A percentile compares a stretch with the other conserved stretches of the same genome.
phyloP scores from a whole-genome alignment of 2,113 vertebrate genomes.

The Protobothrops flavoviridis region DNA sequence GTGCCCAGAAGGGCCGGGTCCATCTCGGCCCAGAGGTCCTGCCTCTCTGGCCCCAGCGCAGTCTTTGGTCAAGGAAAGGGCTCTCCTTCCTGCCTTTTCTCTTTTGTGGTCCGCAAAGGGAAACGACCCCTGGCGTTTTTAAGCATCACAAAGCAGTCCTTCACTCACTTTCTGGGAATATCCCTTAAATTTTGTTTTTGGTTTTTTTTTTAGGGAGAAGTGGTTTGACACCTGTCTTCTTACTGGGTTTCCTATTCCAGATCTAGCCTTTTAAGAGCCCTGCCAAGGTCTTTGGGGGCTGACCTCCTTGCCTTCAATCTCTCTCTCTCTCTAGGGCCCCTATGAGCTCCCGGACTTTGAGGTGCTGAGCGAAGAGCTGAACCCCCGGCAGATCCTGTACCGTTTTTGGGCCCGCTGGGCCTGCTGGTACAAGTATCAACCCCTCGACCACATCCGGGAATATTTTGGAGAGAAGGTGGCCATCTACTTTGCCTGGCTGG shows the following conservation, averaged over 20 bases:
- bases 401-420: constrained; percentile 78
- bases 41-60: not conserved
- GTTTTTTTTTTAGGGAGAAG: not conserved
- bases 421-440: constrained; percentile 80
- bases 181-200: not conserved
- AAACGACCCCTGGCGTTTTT: not conserved
- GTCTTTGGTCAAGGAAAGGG: not conserved
- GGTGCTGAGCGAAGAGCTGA: constrained; percentile 67
- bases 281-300: too few relatives aligned
- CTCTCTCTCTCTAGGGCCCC: constrained; percentile 57
- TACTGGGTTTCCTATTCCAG: not conserved
- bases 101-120: not conserved
- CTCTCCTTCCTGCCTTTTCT: not conserved
- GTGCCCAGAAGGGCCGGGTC: too few relatives aligned
- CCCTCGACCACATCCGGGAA: constrained; percentile 72
- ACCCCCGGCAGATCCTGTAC: constrained; percentile 73
- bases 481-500: constrained; percentile 75
- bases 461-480: constrained; percentile 79
- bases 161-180: not conserved
- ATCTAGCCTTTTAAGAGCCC: not conserved
- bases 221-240: not conserved
- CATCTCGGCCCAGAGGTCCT: not conserved
- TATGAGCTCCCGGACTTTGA: constrained; percentile 66
- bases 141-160: not conserved
- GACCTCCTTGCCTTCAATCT: not conserved